phyloP scores from a whole-genome alignment of 2,797 vertebrate genomes.

The Alfaro cultratus region DNA sequence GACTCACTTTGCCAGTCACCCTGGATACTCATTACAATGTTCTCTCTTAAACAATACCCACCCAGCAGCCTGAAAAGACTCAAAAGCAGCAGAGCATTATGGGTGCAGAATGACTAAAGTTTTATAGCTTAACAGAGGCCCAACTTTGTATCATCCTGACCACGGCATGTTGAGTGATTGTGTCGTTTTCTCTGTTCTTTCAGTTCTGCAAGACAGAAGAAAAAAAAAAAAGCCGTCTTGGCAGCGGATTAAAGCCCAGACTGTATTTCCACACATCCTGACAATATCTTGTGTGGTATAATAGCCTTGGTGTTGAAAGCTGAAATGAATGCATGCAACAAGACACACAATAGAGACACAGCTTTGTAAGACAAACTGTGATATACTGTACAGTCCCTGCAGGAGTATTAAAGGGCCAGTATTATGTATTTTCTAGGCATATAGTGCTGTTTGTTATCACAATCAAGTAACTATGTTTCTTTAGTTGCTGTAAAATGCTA shows the following conservation, averaged over 20 bases:
- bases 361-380: background rate
- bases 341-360: slow-evolving; percentile 12
- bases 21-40: slow-evolving; percentile 55
- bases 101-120: slow-evolving; percentile 31
- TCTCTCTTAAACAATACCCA: slow-evolving; percentile 41
- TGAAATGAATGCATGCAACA: slow-evolving; percentile 31
- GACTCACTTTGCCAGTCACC: slow-evolving; percentile 66
- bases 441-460: too few relatives aligned
- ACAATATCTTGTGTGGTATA: slow-evolving; percentile 47
- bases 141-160: slow-evolving; percentile 40
- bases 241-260: slow-evolving; percentile 58
- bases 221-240: slow-evolving; percentile 42
- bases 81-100: slow-evolving; percentile 20
- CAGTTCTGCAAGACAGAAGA: slow-evolving; percentile 29
- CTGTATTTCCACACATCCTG: slow-evolving; percentile 48
- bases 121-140: slow-evolving; percentile 16
- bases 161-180: slow-evolving; percentile 24
- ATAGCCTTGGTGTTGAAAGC: slow-evolving; percentile 51
- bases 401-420: background rate
- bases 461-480: too few relatives aligned
- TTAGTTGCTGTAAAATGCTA: too few relatives aligned
- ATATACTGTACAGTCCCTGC: background rate
- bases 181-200: slow-evolving; percentile 27
- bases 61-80: slow-evolving; percentile 23
- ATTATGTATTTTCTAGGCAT: too few relatives aligned